A percentile compares a stretch with the other conserved stretches of the same genome.
phyloP scores from a whole-genome alignment of 2,888 invertebrate genomes.

The Philopedon plagiatum region DNA sequence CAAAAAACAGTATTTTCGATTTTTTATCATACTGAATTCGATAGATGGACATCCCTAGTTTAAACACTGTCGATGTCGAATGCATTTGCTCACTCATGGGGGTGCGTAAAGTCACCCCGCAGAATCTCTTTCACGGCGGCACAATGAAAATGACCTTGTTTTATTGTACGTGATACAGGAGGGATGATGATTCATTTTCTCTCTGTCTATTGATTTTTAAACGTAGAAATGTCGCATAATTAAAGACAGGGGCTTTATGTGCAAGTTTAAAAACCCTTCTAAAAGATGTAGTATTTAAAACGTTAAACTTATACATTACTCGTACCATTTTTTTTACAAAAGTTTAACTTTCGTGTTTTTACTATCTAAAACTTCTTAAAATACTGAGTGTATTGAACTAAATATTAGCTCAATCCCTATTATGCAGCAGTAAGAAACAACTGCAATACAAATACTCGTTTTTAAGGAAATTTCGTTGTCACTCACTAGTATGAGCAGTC shows the following conservation, averaged over 20 bases:
- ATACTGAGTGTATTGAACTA: no score
- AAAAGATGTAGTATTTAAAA: no score
- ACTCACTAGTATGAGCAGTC: no score
- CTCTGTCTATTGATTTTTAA: constrained; percentile 49
- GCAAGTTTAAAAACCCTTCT: neutral
- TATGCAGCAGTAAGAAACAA: no score
- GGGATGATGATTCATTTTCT: constrained; percentile 57
- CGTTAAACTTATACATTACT: no score
- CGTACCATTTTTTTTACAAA: no score
- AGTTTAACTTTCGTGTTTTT: no score
- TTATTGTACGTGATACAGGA: constrained; percentile 56
- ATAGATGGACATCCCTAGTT: neutral
- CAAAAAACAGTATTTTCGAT: no score
- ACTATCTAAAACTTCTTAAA: no score
- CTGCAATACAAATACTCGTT: no score
- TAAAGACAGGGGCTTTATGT: neutral
- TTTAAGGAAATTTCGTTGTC: no score
- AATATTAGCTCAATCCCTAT: no score
- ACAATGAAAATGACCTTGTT: constrained; percentile 62
- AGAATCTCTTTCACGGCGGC: constrained; percentile 50
- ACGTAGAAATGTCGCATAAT: constrained; percentile 22
- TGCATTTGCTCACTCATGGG: constrained; percentile 34
- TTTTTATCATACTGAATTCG: neutral
- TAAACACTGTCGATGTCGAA: constrained; percentile 35
- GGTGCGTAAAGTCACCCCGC: constrained; percentile 55